Conservation (phyloP, 1,140 invertebrate species). For the Zaprionus ghesquierei region DNA sequence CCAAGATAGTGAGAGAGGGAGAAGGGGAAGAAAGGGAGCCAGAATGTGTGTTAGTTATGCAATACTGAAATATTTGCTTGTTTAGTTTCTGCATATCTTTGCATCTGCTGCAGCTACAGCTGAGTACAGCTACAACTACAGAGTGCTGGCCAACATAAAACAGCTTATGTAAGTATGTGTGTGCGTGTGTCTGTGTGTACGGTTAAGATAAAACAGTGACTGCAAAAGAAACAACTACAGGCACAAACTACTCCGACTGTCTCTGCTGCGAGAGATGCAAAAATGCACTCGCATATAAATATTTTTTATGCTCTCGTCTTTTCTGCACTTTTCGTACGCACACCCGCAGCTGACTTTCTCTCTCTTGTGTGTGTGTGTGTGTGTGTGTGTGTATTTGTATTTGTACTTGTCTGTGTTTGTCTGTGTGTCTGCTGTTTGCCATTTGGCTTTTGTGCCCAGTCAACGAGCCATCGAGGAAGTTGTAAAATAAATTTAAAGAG, state of each 20-base stretch:
- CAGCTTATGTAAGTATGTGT: not conserved
- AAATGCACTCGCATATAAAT: constrained; percentile 73
- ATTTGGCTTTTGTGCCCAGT: constrained; percentile 60
- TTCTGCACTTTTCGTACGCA: constrained; percentile 47
- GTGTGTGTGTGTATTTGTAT: not conserved
- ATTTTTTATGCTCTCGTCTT: constrained; percentile 72
- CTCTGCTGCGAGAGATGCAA: constrained; percentile 52
- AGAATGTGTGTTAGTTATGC: constrained; percentile 57
- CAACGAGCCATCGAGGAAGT: constrained; percentile 55
- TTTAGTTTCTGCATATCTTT: constrained; percentile 77
- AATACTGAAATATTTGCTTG: constrained; percentile 79
- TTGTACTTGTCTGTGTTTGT: not conserved
- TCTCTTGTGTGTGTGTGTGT: not conserved
- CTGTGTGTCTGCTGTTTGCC: constrained; percentile 48
- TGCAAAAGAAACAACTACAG: not conserved
- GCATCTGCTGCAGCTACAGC: constrained; percentile 59
- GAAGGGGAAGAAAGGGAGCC: not conserved
- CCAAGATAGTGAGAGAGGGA: not conserved
- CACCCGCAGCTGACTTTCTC: not conserved
- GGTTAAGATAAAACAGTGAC: not conserved
- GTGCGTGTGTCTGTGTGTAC: not conserved
- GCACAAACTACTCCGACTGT: not conserved
- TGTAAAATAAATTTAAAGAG: constrained; percentile 71
- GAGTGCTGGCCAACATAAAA: constrained; percentile 17
- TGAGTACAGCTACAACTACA: constrained; percentile 24